These are phyloP conservation scores for Nothoprocta perdicaria DNA, from an alignment of 2,113 vertebrate species.

Conservation along the genomic window DNA sequence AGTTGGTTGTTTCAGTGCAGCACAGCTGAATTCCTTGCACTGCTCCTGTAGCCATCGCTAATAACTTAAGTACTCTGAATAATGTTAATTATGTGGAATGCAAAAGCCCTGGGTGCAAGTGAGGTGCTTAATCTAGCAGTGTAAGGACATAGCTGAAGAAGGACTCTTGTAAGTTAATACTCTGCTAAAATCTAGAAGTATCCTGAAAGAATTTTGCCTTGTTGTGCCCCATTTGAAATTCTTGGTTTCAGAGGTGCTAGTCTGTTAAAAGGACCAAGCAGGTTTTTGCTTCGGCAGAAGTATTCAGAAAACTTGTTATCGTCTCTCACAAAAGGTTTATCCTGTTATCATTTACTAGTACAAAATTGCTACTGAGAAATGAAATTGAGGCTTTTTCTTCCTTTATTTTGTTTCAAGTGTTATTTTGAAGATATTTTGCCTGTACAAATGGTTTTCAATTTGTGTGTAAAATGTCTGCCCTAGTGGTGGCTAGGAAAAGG, in stretches of 20 bases:
- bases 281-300: neutral
- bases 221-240: neutral
- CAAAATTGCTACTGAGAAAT: neutral
- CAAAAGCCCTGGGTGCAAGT: conserved; percentile 61
- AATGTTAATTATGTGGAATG: conserved; percentile 58
- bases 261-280: neutral
- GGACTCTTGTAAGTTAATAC: neutral
- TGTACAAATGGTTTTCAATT: neutral
- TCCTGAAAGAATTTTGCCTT: neutral
- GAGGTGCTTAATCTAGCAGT: conserved; percentile 55
- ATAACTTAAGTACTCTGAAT: conserved; percentile 50
- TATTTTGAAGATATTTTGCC: neutral
- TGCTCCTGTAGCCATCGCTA: conserved; percentile 62
- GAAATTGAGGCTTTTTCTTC: neutral
- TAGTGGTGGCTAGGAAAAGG: neutral
- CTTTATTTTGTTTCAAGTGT: neutral
- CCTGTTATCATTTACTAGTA: neutral
- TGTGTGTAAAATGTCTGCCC: neutral
- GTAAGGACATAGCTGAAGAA: conserved; percentile 47
- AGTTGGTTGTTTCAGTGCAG: conserved; percentile 58
- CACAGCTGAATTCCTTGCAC: conserved; percentile 54
- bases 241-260: neutral
- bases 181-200: neutral
- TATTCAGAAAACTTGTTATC: neutral
- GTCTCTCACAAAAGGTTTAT: neutral